phyloP scores from a whole-genome alignment of 2,797 vertebrate species.

The Typhlichthys eigenmanni region DNA sequence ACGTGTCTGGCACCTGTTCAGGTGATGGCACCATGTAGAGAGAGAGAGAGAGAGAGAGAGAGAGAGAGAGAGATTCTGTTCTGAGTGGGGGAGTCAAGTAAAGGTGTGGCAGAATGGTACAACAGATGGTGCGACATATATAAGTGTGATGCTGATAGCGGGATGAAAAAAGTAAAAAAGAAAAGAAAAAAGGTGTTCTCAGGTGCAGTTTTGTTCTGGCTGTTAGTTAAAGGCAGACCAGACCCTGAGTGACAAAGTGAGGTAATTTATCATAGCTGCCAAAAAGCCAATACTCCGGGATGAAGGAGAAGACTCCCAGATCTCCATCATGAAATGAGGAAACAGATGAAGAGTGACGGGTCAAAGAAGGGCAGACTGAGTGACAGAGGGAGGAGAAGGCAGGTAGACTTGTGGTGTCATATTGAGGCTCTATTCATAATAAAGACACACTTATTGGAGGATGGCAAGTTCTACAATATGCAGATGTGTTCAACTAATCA shows the following conservation, averaged over 20 bases:
- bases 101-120: constrained; percentile 66
- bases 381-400: constrained; percentile 6
- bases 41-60: constrained; percentile 4
- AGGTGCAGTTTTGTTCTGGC: constrained; percentile 61
- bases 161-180: constrained; percentile 41
- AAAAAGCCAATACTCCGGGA: constrained; percentile 57
- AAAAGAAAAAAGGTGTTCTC: constrained; percentile 37
- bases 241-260: constrained; percentile 69
- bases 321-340: constrained; percentile 59
- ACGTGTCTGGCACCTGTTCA: too few species aligned
- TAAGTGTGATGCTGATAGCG: constrained; percentile 68
- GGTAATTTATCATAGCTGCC: constrained; percentile 60
- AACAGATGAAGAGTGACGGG: constrained; percentile 58
- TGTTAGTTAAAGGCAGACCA: constrained; percentile 64
- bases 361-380: constrained; percentile 31
- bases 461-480: constrained; percentile 12
- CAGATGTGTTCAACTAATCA: constrained; percentile 11
- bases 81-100: constrained; percentile 20
- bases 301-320: constrained; percentile 48
- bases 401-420: constrained; percentile 20
- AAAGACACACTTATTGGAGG: constrained; percentile 35
- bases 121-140: constrained; percentile 76
- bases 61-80: background rate
- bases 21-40: constrained; percentile 3
- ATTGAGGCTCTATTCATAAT: constrained; percentile 35